Base-by-base conservation (phyloP, 2,113 vertebrate species). In the Numida meleagris region DNA sequence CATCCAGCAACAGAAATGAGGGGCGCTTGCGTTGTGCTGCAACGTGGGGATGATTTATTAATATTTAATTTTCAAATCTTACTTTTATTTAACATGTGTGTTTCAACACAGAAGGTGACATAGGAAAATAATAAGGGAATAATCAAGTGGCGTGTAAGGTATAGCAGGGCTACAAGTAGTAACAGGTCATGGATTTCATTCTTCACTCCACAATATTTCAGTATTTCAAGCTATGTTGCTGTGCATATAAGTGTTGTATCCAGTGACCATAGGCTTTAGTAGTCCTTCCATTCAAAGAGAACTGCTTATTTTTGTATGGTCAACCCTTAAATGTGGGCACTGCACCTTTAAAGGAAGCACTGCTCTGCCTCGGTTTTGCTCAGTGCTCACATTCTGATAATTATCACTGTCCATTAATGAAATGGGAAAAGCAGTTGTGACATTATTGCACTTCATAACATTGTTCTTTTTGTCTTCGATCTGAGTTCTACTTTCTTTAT, bases 271-370 rank as follows among this genome's bases (percentile, higher is more conserved):
- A 51, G 76, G 38, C 34, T 75, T 40, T 62, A 45, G 23, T 92
- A 83, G 15, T 92, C 79, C 88, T 90, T 34, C 93, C 94, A 97
- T 96, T 95, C 97, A 95, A 95, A 95, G 45, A 94, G 50, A 86
- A 86, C 57, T 36, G 86, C 94, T 82, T 74, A 40, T 40, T 66
- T 33, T 93, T 88, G 19, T 92, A 71, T 66, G 94, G 62, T 86
- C 90, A 95, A 91, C 93, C 94, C 93, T 97, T 96, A 96, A 90
- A 86, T 76, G 91, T 97, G 97, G 92, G 94, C 97, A 97, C 97
- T 98, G 97, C 97, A 98, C 97, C 97, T 98, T 98, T 97, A 97
- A 94, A 97, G 91, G 96, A 89, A 67, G 9, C 40, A 72, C 67
- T 61, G 61, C 33, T 65, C 21, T 71, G 33, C 77, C 91, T 95